A percentile compares a stretch with the other conserved stretches of the same genome.
Conservation (phyloP, 1,140 invertebrate genomes). For the Brachionus asplanchnoidis region DNA sequence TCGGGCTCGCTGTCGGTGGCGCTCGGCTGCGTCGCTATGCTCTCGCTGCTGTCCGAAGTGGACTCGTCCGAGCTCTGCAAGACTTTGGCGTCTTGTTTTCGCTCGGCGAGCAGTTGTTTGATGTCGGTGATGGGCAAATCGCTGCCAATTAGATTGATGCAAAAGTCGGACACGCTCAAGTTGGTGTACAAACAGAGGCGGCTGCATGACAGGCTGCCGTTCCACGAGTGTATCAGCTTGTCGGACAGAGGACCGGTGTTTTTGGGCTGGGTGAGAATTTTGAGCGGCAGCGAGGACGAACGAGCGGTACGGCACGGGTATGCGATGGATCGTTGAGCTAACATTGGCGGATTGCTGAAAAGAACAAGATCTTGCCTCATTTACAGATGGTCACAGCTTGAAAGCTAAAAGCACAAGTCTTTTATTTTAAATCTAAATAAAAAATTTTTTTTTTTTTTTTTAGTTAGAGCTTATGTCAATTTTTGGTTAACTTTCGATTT, state of each 20-base stretch:
- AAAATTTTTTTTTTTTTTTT: too few relatives aligned
- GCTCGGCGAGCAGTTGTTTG: neutral
- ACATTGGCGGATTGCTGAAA: neutral
- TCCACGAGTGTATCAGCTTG: neutral
- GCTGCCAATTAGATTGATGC: neutral
- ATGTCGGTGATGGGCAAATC: neutral
- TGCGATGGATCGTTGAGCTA: neutral
- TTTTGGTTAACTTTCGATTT: too few relatives aligned
- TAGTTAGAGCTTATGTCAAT: neutral
- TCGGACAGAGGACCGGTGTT: neutral
- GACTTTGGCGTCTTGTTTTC: neutral
- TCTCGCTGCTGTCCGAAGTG: neutral
- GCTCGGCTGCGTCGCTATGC: neutral
- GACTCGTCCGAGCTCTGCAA: neutral
- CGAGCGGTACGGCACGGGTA: neutral
- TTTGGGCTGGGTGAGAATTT: neutral
- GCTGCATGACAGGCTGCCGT: neutral
- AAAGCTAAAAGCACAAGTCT: neutral
- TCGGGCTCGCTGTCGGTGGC: neutral
- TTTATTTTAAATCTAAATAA: neutral
- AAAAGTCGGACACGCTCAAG: slow-evolving; percentile 15
- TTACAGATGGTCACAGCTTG: neutral
- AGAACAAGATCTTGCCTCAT: slow-evolving; percentile 31
- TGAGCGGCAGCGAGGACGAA: neutral
- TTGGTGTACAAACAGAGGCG: neutral